Conservation (phyloP, 53 echinoderm and acorn worm species). For the Mesocentrotus franciscanus region DNA sequence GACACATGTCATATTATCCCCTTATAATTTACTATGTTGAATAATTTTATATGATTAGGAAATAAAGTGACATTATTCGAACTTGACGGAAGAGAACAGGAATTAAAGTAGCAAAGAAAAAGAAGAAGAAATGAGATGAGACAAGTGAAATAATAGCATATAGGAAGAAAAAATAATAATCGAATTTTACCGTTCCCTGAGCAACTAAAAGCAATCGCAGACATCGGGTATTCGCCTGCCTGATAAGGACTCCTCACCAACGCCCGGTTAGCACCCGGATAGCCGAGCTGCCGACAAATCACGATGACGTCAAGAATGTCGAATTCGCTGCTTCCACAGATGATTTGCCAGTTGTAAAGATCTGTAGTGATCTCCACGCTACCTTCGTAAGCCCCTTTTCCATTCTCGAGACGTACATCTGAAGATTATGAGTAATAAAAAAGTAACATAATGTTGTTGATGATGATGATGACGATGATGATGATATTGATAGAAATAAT, state of each 20-base stretch:
- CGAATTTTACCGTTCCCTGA: background rate
- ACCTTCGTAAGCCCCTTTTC: background rate
- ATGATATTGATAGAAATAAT: too few species aligned
- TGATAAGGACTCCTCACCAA: background rate
- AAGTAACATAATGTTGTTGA: background rate
- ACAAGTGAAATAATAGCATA: background rate
- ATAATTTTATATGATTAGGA: too few species aligned
- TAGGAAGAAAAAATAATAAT: background rate
- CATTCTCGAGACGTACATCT: conserved; percentile 33
- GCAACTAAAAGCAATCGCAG: background rate
- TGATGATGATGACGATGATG: background rate
- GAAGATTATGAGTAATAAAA: background rate
- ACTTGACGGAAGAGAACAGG: too few species aligned
- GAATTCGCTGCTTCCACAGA: conserved; percentile 18
- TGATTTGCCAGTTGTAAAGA: background rate
- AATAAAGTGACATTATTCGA: too few species aligned
- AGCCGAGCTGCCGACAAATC: background rate
- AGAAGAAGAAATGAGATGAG: too few species aligned
- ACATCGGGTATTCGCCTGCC: background rate
- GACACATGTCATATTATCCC: too few species aligned
- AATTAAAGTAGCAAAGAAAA: too few species aligned
- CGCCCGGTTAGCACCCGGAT: conserved; percentile 35
- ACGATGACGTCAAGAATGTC: conserved; percentile 30
- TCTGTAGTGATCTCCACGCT: background rate
- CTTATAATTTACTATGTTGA: too few species aligned